phyloP scores from a whole-genome alignment of 2,797 vertebrate genomes.

The Austrolebias charrua region DNA sequence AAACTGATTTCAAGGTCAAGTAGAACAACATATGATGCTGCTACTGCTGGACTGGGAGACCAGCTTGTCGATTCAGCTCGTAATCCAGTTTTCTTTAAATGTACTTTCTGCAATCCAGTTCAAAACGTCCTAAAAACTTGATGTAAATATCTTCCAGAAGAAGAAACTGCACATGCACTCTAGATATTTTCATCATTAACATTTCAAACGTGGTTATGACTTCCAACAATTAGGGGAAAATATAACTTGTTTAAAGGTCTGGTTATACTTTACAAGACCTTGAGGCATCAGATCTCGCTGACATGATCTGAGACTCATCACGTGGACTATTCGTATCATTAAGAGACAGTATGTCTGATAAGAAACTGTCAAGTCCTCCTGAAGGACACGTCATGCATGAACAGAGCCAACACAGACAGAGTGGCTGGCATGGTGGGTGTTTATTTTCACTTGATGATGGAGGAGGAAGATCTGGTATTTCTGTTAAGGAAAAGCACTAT shows the following conservation, averaged over 20 bases:
- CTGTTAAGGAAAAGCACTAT: too few relatives aligned
- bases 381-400: too few relatives aligned
- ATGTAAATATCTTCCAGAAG: background rate
- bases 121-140: background rate
- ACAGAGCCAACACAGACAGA: too few relatives aligned
- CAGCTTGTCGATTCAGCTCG: background rate
- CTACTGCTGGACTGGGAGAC: slow-evolving; percentile 8
- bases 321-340: too few relatives aligned
- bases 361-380: too few relatives aligned
- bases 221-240: background rate
- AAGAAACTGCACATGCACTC: background rate
- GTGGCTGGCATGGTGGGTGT: too few relatives aligned
- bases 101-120: background rate
- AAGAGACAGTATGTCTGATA: too few relatives aligned
- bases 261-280: too few relatives aligned
- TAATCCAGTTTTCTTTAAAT: background rate
- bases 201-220: background rate
- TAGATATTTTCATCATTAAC: background rate
- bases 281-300: too few relatives aligned
- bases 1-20: slow-evolving; percentile 61
- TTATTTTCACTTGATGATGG: too few relatives aligned
- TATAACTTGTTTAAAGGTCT: background rate
- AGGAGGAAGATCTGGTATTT: too few relatives aligned
- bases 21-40: slow-evolving; percentile 22
- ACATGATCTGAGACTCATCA: too few relatives aligned